These are phyloP conservation scores for Aleadryas rufinucha DNA, from an alignment of 2,113 vertebrate species.

Conservation along the genomic window DNA sequence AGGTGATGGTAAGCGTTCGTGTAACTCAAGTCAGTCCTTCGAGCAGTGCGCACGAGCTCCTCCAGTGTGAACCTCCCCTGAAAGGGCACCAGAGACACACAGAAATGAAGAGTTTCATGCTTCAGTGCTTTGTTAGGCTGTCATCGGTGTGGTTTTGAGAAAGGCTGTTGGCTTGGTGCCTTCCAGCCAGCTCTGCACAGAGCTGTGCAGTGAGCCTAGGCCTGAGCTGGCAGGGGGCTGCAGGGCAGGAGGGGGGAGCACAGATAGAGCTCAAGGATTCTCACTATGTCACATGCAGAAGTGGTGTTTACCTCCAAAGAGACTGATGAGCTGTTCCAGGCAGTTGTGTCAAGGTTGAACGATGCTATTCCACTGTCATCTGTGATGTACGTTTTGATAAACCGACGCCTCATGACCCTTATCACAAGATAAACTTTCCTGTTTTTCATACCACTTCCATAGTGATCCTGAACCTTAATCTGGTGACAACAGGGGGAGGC, in stretches of 20 bases:
- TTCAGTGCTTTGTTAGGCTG: neutral
- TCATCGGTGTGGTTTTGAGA: neutral
- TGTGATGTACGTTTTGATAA: constrained; percentile 54
- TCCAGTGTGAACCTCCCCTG: constrained; percentile 61
- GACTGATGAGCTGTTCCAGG: constrained; percentile 52
- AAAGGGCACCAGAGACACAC: neutral
- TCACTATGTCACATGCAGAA: neutral
- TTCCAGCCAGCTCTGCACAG: neutral
- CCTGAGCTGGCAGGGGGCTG: neutral
- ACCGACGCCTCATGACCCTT: constrained; percentile 23
- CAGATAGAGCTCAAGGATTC: neutral
- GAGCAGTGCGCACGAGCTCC: neutral
- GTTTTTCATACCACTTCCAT: constrained; percentile 33
- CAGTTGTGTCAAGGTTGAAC: constrained; percentile 37
- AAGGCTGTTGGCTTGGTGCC: neutral
- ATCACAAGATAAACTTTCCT: constrained; percentile 46
- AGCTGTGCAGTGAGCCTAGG: neutral
- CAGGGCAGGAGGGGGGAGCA: neutral
- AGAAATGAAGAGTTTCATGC: neutral
- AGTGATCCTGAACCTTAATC: constrained; percentile 54
- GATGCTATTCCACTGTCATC: constrained; percentile 33
- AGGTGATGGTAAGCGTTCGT: constrained; percentile 17
- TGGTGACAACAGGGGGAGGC: neutral
- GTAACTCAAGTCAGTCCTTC: neutral
- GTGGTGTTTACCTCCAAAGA: constrained; percentile 49